phyloP scores from a whole-genome alignment of 1,140 invertebrate species.

The Saccostrea echinata region DNA sequence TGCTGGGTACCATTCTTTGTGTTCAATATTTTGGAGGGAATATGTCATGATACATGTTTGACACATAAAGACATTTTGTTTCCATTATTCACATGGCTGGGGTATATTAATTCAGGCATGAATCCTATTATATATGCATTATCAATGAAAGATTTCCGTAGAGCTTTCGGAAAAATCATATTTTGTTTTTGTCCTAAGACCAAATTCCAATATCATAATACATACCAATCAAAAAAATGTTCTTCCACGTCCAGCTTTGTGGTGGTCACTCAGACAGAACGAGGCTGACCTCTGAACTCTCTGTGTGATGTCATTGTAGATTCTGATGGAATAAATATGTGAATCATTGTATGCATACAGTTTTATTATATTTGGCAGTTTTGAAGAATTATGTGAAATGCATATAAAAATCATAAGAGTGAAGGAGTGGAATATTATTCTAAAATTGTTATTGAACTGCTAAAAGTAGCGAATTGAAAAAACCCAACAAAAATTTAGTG shows the following conservation, averaged over 20 bases:
- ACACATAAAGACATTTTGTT: constrained; percentile 70
- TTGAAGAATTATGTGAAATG: too few relatives aligned
- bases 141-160: constrained; percentile 85
- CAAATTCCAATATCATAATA: constrained; percentile 59
- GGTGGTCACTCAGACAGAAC: constrained; percentile 41
- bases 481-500: too few relatives aligned
- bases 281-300: not conserved
- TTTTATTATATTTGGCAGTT: not conserved
- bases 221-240: constrained; percentile 51
- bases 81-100: constrained; percentile 80
- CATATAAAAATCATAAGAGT: too few relatives aligned
- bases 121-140: constrained; percentile 83
- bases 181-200: constrained; percentile 75
- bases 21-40: constrained; percentile 89
- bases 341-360: not conserved
- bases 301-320: not conserved
- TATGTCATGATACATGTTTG: constrained; percentile 85
- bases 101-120: constrained; percentile 81
- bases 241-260: constrained; percentile 71
- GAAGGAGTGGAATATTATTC: too few relatives aligned
- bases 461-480: too few relatives aligned
- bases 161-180: constrained; percentile 86
- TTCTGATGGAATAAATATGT: not conserved
- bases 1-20: constrained; percentile 99
- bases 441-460: too few relatives aligned